A percentile compares a stretch with the other conserved stretches of the same genome.
These are phyloP conservation scores for Camelus dromedarius DNA, from an alignment of 2,113 vertebrate genomes.

Conservation along the genomic window DNA sequence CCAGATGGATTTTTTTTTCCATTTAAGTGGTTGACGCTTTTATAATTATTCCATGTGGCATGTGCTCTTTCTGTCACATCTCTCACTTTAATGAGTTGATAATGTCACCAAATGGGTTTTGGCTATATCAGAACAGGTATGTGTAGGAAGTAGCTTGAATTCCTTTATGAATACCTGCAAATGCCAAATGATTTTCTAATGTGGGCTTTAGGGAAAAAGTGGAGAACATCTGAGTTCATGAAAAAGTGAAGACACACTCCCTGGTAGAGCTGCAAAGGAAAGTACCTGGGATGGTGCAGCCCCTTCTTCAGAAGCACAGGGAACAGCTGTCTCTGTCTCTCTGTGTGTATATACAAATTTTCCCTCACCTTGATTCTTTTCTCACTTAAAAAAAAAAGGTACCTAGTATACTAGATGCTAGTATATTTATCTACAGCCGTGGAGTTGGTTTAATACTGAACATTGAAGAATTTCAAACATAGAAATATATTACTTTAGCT, in stretches of 20 bases:
- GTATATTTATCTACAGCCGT: background rate
- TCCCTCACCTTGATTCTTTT: background rate
- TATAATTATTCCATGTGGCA: conserved; percentile 76
- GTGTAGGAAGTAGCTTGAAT: conserved; percentile 76
- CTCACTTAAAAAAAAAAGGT: background rate
- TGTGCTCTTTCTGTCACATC: conserved; percentile 78
- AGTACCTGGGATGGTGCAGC: background rate
- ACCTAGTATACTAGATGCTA: background rate
- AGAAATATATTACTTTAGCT: conserved; percentile 24
- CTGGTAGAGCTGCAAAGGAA: background rate
- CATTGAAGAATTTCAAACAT: conserved; percentile 35
- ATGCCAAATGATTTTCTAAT: conserved; percentile 72
- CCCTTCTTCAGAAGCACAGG: background rate
- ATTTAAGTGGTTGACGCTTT: conserved; percentile 73
- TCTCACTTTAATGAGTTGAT: conserved; percentile 82
- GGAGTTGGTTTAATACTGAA: background rate
- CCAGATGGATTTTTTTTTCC: conserved; percentile 73
- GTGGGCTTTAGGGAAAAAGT: conserved; percentile 10
- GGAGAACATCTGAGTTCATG: conserved; percentile 45
- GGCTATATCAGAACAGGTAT: conserved; percentile 76
- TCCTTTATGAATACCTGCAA: conserved; percentile 66
- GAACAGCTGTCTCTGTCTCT: background rate
- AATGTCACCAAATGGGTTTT: conserved; percentile 82
- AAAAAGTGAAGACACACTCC: background rate
- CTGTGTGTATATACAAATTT: background rate